These are phyloP conservation scores for Leptopilina boulardi DNA, from an alignment of 1,140 invertebrate species.

Conservation along the genomic window DNA sequence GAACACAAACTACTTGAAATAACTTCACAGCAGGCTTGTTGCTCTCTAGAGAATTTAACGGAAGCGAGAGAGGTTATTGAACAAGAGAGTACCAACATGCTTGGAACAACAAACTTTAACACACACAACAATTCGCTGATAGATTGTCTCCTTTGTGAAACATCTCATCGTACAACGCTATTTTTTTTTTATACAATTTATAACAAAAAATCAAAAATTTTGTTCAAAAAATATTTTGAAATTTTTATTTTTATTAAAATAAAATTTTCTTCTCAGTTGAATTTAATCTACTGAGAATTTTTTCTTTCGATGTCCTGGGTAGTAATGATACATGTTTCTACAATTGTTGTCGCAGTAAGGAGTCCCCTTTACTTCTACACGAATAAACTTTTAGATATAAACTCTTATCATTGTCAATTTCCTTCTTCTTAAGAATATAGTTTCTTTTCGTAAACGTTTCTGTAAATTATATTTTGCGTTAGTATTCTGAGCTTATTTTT, in stretches of 20 bases:
- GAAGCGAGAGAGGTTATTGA: constrained; percentile 7
- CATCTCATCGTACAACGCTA: background rate
- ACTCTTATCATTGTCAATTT: background rate
- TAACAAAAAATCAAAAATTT: too few species aligned
- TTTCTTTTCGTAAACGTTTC: too few species aligned
- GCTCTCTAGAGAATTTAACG: constrained; percentile 39
- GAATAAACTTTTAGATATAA: constrained; percentile 8
- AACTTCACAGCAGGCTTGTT: constrained; percentile 50
- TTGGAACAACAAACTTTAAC: constrained; percentile 4
- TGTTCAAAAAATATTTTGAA: too few species aligned
- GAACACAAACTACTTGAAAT: constrained; percentile 51
- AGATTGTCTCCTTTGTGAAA: background rate
- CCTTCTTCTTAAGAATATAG: background rate
- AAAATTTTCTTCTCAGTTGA: background rate
- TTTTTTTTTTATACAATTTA: background rate
- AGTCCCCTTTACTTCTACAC: background rate
- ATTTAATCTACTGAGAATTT: background rate
- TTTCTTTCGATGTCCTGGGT: background rate
- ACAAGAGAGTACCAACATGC: constrained; percentile 10
- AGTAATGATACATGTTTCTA: constrained; percentile 6
- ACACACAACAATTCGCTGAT: constrained; percentile 13
- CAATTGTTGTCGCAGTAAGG: constrained; percentile 12
- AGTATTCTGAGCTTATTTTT: too few species aligned
- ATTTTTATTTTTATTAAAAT: too few species aligned
- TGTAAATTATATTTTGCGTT: too few species aligned